Base-by-base conservation (phyloP, 2,113 vertebrate genomes). In the Sylvia atricapilla region DNA sequence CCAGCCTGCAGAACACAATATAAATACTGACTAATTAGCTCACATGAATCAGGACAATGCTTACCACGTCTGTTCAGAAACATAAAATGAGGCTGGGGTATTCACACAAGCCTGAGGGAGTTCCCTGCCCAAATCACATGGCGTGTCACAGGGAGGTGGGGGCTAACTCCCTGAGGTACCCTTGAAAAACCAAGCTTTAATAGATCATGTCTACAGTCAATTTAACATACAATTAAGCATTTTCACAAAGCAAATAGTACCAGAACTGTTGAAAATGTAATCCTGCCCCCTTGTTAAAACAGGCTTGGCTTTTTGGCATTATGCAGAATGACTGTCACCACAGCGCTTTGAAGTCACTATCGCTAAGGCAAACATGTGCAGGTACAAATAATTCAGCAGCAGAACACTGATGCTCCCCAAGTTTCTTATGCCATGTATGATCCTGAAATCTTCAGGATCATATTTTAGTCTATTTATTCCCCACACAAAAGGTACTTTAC, bases 221-320 rank as follows among this genome's bases (percentile, higher is more conserved):
- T 95, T 97, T 94, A 95, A 78, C 92, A 88, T 90, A 95, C 87
- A 97, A 97, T 97, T 95, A 95, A 94, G 63, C 87, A 87, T 62
- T 91, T 93, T 62, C 67, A 95, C 84, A 95, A 95, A 91, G 94
- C 87, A 95, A 94, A 96, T 67, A 95, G 95, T 46, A 52, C 64
- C 72, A 74, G 80, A 84, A 95, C 63, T 93, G 68, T 62, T 93
- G 89, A 73, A 87, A 94, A 93, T 53, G 16, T 90, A 94, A 87
- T 96, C 95, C 94, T 95, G 53, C 67, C 87, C 58, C 78, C 95
- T 94, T 96, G 95, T 95, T 95, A 93, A 76, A 93, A 83, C 74
- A 89, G 2, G 21, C 58, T 94, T 1, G 6, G 53, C 74, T 94
- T 74, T 95, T 96, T 78, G 67, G 87, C 87, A 83, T 97, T 97